Conservation (phyloP, 2,888 invertebrate genomes). For the Cerceris rybyensis region DNA sequence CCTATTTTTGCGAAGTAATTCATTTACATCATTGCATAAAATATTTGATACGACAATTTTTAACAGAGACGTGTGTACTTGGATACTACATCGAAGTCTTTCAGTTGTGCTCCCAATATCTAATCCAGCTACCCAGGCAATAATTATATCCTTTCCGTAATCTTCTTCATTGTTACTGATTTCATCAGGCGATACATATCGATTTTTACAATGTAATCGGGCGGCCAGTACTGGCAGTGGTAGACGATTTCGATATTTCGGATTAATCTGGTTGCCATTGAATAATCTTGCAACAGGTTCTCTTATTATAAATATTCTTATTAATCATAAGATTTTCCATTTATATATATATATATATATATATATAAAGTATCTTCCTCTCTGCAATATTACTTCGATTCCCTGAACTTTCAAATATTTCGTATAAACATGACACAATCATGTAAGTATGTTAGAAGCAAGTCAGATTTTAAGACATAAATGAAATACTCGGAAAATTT, state of each 20-base stretch:
- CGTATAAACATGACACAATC: neutral
- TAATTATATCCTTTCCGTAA: constrained; percentile 72
- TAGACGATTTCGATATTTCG: constrained; percentile 76
- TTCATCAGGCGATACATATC: constrained; percentile 54
- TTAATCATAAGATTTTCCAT: constrained; percentile 14
- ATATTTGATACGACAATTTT: constrained; percentile 15
- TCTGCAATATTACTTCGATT: neutral
- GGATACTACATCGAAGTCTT: constrained; percentile 75
- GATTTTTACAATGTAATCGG: constrained; percentile 67
- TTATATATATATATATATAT: neutral
- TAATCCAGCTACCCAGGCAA: constrained; percentile 79
- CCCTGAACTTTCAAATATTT: neutral
- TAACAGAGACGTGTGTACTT: constrained; percentile 63
- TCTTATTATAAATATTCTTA: constrained; percentile 60
- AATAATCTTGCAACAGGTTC: constrained; percentile 74
- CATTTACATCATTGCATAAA: constrained; percentile 24
- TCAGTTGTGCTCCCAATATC: constrained; percentile 72
- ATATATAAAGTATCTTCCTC: neutral
- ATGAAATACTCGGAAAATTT: neutral
- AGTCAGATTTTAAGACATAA: neutral
- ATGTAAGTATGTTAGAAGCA: neutral
- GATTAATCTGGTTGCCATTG: constrained; percentile 75
- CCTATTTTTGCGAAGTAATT: constrained; percentile 62
- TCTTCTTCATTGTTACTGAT: constrained; percentile 63
- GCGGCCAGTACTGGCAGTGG: constrained; percentile 77